These are phyloP conservation scores for Antechinus flavipes DNA, from an alignment of 2,113 vertebrate genomes.

Conservation along the genomic window DNA sequence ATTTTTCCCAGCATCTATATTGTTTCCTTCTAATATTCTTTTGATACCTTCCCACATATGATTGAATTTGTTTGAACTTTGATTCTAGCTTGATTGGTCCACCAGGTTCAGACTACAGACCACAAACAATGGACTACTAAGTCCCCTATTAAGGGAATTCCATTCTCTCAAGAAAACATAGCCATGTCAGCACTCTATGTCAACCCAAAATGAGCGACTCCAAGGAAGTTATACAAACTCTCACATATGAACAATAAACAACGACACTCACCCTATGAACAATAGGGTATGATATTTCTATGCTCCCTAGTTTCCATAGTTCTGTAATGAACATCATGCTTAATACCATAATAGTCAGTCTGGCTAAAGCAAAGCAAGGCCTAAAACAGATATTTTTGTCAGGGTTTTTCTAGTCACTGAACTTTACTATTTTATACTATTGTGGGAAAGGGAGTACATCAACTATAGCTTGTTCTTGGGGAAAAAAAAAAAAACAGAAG, in stretches of 20 bases:
- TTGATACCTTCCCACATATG: background rate
- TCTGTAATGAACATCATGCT: background rate
- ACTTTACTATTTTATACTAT: background rate
- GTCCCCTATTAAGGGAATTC: background rate
- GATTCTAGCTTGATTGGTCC: background rate
- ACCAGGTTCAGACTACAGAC: background rate
- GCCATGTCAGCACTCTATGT: background rate
- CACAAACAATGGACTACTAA: too few relatives aligned
- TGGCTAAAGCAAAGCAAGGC: background rate
- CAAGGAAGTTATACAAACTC: background rate
- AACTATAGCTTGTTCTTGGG: background rate
- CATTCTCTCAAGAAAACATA: background rate
- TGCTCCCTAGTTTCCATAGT: background rate
- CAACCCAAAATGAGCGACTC: background rate
- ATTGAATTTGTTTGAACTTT: background rate
- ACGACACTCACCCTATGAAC: background rate
- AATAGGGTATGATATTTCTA: background rate
- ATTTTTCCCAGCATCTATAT: background rate
- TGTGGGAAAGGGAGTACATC: background rate
- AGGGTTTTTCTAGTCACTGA: background rate
- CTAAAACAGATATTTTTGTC: background rate
- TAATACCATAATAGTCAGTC: background rate
- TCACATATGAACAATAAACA: background rate
- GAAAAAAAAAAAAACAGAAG: background rate
- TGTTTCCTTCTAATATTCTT: background rate